phyloP scores from a whole-genome alignment of 2,888 invertebrate genomes.

The Synanthedon tipuliformis region DNA sequence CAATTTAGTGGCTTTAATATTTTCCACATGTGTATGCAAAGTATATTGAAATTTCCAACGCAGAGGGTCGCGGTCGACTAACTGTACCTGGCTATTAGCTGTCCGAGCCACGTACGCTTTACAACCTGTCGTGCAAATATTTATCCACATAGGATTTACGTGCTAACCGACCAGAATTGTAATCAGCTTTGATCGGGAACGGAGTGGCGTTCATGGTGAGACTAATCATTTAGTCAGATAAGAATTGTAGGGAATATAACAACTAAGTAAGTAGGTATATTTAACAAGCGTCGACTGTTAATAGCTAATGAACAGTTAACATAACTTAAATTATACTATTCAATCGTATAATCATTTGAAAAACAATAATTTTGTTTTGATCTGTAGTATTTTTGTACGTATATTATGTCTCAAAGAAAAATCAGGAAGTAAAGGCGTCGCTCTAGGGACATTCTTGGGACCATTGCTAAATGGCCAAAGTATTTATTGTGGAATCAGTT shows the following conservation, averaged over 20 bases:
- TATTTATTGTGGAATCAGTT: no score
- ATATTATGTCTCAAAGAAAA: no score
- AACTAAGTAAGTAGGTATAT: no score
- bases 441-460: no score
- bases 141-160: conserved; percentile 64
- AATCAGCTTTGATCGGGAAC: conserved; percentile 55
- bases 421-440: no score
- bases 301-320: no score
- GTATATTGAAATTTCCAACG: conserved; percentile 34
- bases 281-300: no score
- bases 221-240: neutral
- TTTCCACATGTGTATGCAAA: conserved; percentile 15
- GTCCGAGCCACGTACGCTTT: conserved; percentile 51
- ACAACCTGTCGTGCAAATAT: conserved; percentile 67
- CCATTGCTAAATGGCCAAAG: no score
- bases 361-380: no score
- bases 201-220: conserved; percentile 1
- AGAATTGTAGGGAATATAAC: conserved; percentile 1
- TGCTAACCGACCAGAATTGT: conserved; percentile 57
- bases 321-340: no score
- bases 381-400: no score
- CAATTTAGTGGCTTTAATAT: neutral
- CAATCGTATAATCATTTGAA: no score
- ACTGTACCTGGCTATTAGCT: conserved; percentile 47
- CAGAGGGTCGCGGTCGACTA: conserved; percentile 37